Evolutionary conservation across 53 echinoderm and acorn worm species (phyloP), one percentile per base, ranked within the genome.

Genomic region (Patiria pectinifera): DNA sequence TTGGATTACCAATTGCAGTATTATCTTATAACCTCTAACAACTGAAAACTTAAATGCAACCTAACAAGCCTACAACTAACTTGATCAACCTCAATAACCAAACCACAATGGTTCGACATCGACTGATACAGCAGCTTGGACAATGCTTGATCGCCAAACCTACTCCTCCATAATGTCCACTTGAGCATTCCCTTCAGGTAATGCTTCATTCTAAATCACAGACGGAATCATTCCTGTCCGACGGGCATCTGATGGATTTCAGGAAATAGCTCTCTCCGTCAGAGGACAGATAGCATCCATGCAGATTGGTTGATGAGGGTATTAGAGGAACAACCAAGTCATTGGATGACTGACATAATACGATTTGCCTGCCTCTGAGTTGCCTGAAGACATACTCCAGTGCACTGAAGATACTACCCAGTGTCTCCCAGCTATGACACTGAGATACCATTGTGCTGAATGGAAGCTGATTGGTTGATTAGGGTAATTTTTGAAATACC

Each of bases 241-340:
- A 75, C 18, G 48, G 58, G 76, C 53, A 45, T 70, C 15, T 83
- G 44, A 85, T 66, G 59, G 85, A 86, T 86, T 75, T 75, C 59
- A 86, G 86, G 59, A 86, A 86, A 58, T n/a, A 72, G 72, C 71
- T 48, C 44, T 79, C 80, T 13, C 12, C 47, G 48, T 22, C 19
- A 19, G 12, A 47, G 26, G 0, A 79, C 11, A 79, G 74, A 74
- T 2, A 74, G 15, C 24, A 21, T 24, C 74, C 74, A 21, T n/a
- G 3, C 74, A 74, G 74, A 74, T 74, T 74, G 74, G 22, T 74
- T 4, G 24, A 74, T 74, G 15, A 4, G 4, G 21, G 74, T 0
- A 74, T 23, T n/a, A 24, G 16, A 24, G 74, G 24, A 4, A 74
- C 22, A n/a, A 74, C 24, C 19, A 3, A 74, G 23, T 24, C 74